Evolutionary conservation across 1,140 invertebrate species (phyloP).

Genomic region (Bombyx mori): DNA sequence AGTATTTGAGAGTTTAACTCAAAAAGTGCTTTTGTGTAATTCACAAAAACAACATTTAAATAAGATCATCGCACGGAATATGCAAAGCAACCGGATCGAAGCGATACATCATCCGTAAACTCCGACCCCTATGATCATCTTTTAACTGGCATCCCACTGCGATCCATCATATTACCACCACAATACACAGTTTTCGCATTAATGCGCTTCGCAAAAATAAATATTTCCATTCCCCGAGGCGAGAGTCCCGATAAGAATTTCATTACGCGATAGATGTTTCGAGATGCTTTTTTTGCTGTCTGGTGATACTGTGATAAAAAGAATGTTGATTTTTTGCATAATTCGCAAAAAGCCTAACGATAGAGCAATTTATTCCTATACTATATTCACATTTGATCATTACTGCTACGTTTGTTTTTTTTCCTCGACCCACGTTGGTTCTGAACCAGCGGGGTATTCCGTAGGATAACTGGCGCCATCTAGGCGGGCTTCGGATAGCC

Average conservation of each 20-base stretch:
- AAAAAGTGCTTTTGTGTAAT: too few relatives aligned
- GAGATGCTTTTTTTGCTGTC: conserved; percentile 5
- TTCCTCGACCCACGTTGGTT: too few relatives aligned
- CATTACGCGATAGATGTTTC: conserved; percentile 10
- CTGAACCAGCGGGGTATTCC: too few relatives aligned
- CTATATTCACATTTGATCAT: too few relatives aligned
- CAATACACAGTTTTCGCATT: conserved; percentile 27
- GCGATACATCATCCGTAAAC: not conserved
- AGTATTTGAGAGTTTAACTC: too few relatives aligned
- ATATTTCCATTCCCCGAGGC: conserved; percentile 13
- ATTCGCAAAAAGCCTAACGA: too few relatives aligned
- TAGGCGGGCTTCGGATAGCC: too few relatives aligned
- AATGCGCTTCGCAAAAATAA: conserved; percentile 16
- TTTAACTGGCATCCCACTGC: not conserved
- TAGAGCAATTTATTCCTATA: too few relatives aligned
- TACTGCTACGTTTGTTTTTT: too few relatives aligned
- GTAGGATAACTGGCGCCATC: too few relatives aligned
- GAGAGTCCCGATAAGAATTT: conserved; percentile 16
- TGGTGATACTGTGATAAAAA: not conserved
- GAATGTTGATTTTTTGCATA: not conserved
- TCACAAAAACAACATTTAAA: too few relatives aligned
- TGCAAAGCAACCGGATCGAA: not conserved
- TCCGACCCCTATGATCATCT: not conserved
- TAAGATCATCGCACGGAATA: not conserved
- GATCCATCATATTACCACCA: conserved; percentile 18